A percentile compares a stretch with the other conserved stretches of the same genome.
Evolutionary conservation across 2,113 vertebrate genomes (phyloP).

Genomic region (Xyliphius kryptos): DNA sequence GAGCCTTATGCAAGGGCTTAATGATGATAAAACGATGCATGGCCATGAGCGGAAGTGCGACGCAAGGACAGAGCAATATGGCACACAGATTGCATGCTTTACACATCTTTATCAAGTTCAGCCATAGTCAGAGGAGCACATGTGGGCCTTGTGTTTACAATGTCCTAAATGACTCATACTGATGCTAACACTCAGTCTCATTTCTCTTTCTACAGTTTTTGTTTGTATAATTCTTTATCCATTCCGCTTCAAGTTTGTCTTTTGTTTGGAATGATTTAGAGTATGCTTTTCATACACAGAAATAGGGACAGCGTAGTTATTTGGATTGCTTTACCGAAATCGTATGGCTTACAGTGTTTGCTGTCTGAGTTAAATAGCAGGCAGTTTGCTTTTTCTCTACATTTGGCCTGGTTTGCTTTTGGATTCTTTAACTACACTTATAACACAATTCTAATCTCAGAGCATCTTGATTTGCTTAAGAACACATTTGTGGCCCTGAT

Average conservation of each 20-base stretch:
- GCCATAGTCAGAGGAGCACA: constrained; percentile 11
- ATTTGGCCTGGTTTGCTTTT: constrained; percentile 18
- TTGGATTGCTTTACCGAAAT: too few relatives aligned
- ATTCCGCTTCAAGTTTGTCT: too few relatives aligned
- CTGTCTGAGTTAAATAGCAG: too few relatives aligned
- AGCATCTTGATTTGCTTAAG: constrained; percentile 20
- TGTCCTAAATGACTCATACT: constrained; percentile 7
- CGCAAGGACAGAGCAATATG: constrained; percentile 25
- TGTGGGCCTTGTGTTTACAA: constrained; percentile 19
- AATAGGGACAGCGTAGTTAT: too few relatives aligned
- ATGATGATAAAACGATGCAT: constrained; percentile 50
- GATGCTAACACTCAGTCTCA: constrained; percentile 2
- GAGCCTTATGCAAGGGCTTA: constrained; percentile 55
- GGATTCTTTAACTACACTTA: constrained; percentile 3
- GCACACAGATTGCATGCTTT: constrained; percentile 19
- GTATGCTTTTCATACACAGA: too few relatives aligned
- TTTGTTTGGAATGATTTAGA: too few relatives aligned
- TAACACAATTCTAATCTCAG: constrained; percentile 6
- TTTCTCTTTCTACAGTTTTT: too few relatives aligned
- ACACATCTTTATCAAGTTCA: constrained; percentile 30
- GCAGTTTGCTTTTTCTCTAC: too few relatives aligned
- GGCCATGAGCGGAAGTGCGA: constrained; percentile 31
- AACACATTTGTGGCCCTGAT: constrained; percentile 15
- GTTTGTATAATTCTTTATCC: too few relatives aligned
- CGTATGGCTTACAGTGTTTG: too few relatives aligned